Conservation (phyloP, 2,797 vertebrate species). For the Epinephelus coioides region DNA sequence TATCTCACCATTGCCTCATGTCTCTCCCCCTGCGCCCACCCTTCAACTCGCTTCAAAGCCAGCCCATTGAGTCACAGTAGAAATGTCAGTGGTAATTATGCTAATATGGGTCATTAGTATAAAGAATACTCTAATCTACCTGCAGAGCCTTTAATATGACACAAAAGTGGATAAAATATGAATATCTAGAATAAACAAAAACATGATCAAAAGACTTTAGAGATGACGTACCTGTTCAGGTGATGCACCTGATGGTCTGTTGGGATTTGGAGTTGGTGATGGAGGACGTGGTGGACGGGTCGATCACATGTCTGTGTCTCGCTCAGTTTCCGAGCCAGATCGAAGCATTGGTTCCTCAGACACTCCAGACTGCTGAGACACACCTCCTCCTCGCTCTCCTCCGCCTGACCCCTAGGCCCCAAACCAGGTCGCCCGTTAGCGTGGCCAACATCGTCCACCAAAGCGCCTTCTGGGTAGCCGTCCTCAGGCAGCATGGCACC, state of each 20-base stretch:
- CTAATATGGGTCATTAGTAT: not conserved
- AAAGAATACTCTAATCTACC: not conserved
- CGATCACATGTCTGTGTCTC: slow-evolving; percentile 90
- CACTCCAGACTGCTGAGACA: slow-evolving; percentile 98
- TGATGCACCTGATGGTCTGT: slow-evolving; percentile 68
- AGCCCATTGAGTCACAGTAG: not conserved
- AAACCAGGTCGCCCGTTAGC: slow-evolving; percentile 73
- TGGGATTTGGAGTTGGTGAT: slow-evolving; percentile 60
- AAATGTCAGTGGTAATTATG: not conserved
- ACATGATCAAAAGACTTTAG: not conserved
- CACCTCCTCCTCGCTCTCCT: slow-evolving; percentile 95
- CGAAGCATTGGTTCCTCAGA: slow-evolving; percentile 97
- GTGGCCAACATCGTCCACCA: slow-evolving; percentile 72
- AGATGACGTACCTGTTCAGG: slow-evolving; percentile 63
- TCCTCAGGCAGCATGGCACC: slow-evolving; percentile 93
- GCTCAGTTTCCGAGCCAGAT: slow-evolving; percentile 95
- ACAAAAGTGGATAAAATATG: not conserved
- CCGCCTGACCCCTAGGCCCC: slow-evolving; percentile 85
- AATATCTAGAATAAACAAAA: not conserved
- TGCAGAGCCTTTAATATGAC: not conserved
- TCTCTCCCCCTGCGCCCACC: not conserved
- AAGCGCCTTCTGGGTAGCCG: slow-evolving; percentile 86
- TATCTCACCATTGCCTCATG: not conserved
- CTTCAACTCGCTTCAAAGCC: not conserved
- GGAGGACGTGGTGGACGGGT: slow-evolving; percentile 71